A percentile compares a stretch with the other conserved stretches of the same genome.
Conservation (phyloP, 1,140 invertebrate genomes). For the Notospermus geniculatus region DNA sequence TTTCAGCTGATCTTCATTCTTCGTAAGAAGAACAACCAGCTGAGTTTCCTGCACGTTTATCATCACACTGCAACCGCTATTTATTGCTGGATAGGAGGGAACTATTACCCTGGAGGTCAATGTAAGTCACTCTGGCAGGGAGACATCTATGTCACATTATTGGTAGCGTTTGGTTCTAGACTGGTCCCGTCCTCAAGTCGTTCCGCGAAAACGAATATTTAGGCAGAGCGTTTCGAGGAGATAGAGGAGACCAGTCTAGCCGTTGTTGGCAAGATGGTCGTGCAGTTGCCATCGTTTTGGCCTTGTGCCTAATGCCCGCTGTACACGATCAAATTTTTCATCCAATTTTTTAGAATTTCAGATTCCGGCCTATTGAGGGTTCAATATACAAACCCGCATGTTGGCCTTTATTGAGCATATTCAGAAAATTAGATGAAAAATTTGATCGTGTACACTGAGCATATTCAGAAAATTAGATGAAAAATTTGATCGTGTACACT, state of each 20-base stretch:
- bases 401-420: no score
- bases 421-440: no score
- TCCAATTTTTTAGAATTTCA: no score
- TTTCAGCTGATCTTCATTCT: constrained; percentile 71
- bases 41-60: constrained; percentile 87
- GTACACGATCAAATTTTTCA: no score
- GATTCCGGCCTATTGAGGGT: no score
- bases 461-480: no score
- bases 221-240: background rate
- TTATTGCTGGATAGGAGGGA: constrained; percentile 88
- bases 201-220: background rate
- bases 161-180: background rate
- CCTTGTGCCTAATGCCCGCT: background rate
- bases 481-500: no score
- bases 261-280: background rate
- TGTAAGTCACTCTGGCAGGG: constrained; percentile 59
- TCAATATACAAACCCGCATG: no score
- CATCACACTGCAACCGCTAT: constrained; percentile 90
- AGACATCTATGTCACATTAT: background rate
- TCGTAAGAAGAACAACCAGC: constrained; percentile 81
- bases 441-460: no score
- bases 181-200: constrained; percentile 52
- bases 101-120: constrained; percentile 88
- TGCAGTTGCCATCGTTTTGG: background rate
- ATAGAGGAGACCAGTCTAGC: background rate